Evolutionary conservation across 2,113 vertebrate genomes (phyloP).

Genomic region (Bambusicola thoracicus): DNA sequence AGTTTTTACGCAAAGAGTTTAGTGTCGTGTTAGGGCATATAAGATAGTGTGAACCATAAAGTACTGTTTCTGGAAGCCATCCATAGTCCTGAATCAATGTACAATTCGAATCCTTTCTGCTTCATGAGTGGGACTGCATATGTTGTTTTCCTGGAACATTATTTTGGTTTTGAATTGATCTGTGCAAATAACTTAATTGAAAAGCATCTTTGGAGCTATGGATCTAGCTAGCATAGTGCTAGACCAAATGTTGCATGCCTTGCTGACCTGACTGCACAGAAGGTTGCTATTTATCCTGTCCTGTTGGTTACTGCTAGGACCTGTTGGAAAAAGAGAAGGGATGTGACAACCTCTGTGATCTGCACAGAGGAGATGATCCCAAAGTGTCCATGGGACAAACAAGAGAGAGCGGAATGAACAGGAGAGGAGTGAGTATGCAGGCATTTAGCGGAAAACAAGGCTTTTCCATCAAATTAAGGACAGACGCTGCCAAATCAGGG

Average conservation of each 20-base stretch:
- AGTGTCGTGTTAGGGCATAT: not conserved
- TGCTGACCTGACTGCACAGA: not conserved
- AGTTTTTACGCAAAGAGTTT: not conserved
- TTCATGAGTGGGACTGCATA: not conserved
- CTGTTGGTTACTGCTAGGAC: not conserved
- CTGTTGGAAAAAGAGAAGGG: not conserved
- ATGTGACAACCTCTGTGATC: not conserved
- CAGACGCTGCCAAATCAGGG: not conserved
- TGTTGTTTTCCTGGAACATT: not conserved
- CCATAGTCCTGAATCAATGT: not conserved
- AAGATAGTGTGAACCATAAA: not conserved
- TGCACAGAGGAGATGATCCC: not conserved
- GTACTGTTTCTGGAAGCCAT: not conserved
- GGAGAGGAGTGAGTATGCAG: not conserved
- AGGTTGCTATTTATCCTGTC: not conserved
- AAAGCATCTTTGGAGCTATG: too few relatives aligned
- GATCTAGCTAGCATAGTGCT: too few relatives aligned
- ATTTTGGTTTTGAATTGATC: not conserved
- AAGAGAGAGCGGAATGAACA: not conserved
- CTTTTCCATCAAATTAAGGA: not conserved
- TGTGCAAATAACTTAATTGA: not conserved
- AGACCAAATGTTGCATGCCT: not conserved
- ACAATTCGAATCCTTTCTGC: not conserved
- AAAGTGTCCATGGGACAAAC: not conserved
- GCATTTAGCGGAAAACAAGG: not conserved